Conservation (phyloP, 1,140 invertebrate genomes). For the Drosophila ogumai region DNA sequence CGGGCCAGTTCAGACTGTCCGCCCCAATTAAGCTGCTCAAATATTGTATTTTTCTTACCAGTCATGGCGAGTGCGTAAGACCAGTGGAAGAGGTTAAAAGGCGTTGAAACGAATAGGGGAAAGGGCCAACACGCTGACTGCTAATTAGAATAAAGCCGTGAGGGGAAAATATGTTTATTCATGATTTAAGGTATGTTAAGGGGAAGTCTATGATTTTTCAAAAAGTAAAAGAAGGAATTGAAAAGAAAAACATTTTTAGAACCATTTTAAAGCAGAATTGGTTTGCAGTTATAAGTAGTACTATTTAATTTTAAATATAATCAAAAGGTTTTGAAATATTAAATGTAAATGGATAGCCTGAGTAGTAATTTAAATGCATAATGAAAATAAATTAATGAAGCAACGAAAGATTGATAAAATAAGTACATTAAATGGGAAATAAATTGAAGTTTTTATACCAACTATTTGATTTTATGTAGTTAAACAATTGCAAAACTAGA, state of each 20-base stretch:
- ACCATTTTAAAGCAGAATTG: background rate
- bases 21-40: conserved; percentile 73
- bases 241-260: background rate
- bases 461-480: background rate
- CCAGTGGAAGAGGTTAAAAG: conserved; percentile 39
- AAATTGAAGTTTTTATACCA: background rate
- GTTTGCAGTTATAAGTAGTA: background rate
- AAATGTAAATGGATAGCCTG: too few species aligned
- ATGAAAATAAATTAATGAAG: background rate
- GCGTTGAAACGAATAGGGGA: conserved; percentile 13
- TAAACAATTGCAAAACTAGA: background rate
- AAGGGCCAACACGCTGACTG: conserved; percentile 39
- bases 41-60: conserved; percentile 20
- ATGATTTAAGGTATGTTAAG: conserved; percentile 30
- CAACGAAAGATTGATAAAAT: background rate
- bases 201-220: background rate
- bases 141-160: conserved; percentile 77
- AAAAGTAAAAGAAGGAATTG: too few species aligned
- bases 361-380: too few species aligned
- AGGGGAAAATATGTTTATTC: conserved; percentile 53
- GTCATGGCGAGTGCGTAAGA: conserved; percentile 76
- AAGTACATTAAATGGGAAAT: background rate
- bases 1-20: conserved; percentile 27
- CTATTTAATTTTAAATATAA: background rate
- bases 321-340: background rate